Evolutionary conservation across 2,113 vertebrate species (phyloP).

Genomic region (Albula goreensis): DNA sequence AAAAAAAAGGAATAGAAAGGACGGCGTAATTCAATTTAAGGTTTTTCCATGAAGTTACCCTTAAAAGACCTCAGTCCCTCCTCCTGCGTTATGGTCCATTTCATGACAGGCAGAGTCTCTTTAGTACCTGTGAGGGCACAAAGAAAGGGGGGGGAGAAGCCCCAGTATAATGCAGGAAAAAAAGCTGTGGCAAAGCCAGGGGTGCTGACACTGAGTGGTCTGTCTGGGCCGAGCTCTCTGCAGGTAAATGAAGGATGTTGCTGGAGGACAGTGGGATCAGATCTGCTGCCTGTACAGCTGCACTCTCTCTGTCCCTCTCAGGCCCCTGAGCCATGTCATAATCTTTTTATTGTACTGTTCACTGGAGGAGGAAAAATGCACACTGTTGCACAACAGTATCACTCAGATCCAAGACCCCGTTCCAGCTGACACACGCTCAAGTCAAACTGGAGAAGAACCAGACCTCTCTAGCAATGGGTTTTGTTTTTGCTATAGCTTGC

Average conservation of each 20-base stretch:
- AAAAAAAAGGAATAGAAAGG: not conserved
- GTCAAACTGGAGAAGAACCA: not conserved
- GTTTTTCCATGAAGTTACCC: not conserved
- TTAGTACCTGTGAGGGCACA: not conserved
- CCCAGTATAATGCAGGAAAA: not conserved
- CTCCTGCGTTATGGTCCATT: not conserved
- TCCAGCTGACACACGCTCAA: not conserved
- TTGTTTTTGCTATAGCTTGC: too few species aligned
- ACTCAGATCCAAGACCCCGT: not conserved
- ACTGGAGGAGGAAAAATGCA: not conserved
- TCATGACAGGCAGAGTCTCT: not conserved
- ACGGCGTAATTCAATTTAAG: not conserved
- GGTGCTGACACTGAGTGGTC: not conserved
- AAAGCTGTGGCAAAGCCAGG: not conserved
- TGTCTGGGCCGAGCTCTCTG: not conserved
- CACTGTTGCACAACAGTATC: not conserved
- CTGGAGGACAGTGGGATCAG: not conserved
- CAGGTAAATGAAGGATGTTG: conserved; percentile 14
- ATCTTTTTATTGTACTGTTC: not conserved
- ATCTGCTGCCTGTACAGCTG: not conserved
- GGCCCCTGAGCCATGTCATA: not conserved
- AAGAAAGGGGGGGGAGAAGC: not conserved
- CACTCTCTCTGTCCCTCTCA: not conserved
- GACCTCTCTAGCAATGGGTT: not conserved
- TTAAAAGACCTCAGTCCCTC: not conserved